phyloP scores from a whole-genome alignment of 2,113 vertebrate species.

The Probosciger aterrimus region DNA sequence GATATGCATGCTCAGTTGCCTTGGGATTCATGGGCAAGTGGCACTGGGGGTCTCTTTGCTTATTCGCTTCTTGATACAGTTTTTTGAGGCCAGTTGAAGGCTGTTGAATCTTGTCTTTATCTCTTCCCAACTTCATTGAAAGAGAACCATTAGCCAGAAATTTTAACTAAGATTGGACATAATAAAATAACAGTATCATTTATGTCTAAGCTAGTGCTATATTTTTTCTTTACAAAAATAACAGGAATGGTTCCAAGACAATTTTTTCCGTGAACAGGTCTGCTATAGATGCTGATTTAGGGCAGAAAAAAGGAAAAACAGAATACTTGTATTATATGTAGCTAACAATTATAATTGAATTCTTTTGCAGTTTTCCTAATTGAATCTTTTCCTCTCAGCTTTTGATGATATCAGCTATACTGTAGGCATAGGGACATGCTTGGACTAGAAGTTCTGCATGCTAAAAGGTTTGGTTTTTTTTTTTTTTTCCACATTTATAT shows the following conservation, averaged over 20 bases:
- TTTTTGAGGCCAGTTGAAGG: constrained; percentile 71
- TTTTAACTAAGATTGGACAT: not conserved
- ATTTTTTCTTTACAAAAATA: not conserved
- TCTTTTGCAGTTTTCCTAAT: not conserved
- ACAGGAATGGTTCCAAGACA: not conserved
- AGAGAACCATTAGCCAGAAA: not conserved
- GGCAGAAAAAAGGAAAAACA: not conserved
- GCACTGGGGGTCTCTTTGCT: constrained; percentile 71
- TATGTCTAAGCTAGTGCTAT: not conserved
- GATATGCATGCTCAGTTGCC: constrained; percentile 74
- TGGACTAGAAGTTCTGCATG: not conserved
- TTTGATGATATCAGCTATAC: not conserved
- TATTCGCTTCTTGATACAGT: constrained; percentile 55
- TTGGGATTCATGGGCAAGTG: constrained; percentile 78
- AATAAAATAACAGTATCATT: not conserved
- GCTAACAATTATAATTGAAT: not conserved
- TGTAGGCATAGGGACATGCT: not conserved
- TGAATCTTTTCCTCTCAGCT: not conserved
- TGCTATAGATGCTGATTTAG: not conserved
- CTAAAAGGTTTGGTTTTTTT: not conserved
- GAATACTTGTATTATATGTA: not conserved
- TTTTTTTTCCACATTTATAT: not conserved
- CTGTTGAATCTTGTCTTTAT: constrained; percentile 72
- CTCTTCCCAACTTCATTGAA: constrained; percentile 77
- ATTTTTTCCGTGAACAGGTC: not conserved